Evolutionary conservation across 2,797 vertebrate species (phyloP).

Genomic region (Coccyzus lansbergi): DNA sequence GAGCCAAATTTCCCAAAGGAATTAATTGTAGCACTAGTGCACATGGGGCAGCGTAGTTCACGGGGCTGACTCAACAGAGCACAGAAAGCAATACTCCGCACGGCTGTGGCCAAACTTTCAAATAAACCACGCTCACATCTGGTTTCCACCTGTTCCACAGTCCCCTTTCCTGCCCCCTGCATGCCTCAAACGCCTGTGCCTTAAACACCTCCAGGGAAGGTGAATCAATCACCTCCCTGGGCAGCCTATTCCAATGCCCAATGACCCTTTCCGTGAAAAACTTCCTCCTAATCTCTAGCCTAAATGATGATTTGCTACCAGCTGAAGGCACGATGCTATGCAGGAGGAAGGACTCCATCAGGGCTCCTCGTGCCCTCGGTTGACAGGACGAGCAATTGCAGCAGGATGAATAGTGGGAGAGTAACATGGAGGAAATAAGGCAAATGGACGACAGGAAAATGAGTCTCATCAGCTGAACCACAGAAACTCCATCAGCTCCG

Average conservation of each 20-base stretch:
- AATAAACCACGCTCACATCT: not conserved
- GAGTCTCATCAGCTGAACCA: not conserved
- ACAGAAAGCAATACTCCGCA: not conserved
- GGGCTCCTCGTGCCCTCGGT: not conserved
- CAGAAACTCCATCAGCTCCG: not conserved
- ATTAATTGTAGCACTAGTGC: not conserved
- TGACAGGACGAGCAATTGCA: not conserved
- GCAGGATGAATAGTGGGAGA: not conserved
- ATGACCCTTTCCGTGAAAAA: too few relatives aligned
- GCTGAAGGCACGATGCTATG: not conserved
- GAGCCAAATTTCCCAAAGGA: not conserved
- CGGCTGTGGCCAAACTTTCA: not conserved
- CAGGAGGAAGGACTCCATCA: not conserved
- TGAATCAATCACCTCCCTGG: too few relatives aligned
- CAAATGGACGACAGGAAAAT: not conserved
- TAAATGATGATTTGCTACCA: not conserved
- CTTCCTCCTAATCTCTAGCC: too few relatives aligned
- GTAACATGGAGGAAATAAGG: not conserved
- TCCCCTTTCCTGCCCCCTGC: not conserved
- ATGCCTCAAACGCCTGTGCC: too few relatives aligned
- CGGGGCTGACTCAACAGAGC: not conserved
- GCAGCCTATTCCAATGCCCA: too few relatives aligned
- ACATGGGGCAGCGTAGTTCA: not conserved
- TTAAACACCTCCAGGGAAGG: too few relatives aligned
- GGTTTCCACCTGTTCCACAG: constrained; percentile 1